Conservation (phyloP, 2,888 invertebrate genomes). For the Drosophila crucigera region DNA sequence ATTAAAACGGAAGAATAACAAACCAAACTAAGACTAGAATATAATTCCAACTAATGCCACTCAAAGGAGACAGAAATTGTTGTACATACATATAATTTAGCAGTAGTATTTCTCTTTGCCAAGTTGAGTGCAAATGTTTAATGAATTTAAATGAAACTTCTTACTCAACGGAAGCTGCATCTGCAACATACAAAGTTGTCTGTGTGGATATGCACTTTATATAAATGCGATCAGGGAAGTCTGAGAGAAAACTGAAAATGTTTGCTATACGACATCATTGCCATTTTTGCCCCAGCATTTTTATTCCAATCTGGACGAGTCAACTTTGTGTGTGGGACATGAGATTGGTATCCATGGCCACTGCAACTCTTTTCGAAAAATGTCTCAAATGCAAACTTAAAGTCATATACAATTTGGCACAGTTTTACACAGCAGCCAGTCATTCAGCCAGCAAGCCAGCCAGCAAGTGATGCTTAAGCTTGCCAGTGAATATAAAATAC, state of each 20-base stretch:
- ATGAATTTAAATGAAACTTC: not conserved
- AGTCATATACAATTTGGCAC: conserved; percentile 1
- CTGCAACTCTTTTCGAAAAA: not conserved
- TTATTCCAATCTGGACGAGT: not conserved
- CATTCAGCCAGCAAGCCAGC: not conserved
- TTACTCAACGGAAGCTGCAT: not conserved
- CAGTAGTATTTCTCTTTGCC: not conserved
- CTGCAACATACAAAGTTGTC: not conserved
- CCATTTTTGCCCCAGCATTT: not conserved
- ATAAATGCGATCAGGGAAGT: not conserved
- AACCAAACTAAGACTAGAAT: not conserved
- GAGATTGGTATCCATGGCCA: not conserved
- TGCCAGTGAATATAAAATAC: not conserved
- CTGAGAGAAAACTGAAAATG: not conserved
- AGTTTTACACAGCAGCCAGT: not conserved
- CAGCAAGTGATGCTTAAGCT: not conserved
- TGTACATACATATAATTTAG: rapidly evolving
- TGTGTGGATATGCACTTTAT: not conserved
- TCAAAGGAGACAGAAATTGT: rapidly evolving
- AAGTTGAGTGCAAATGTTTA: not conserved
- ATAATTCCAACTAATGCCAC: not conserved
- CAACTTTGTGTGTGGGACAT: not conserved
- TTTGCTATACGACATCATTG: not conserved
- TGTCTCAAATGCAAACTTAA: conserved; percentile 1
- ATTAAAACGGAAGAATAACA: not conserved